Conservation (phyloP, 2,888 invertebrate genomes). For the Heliconius aoede region DNA sequence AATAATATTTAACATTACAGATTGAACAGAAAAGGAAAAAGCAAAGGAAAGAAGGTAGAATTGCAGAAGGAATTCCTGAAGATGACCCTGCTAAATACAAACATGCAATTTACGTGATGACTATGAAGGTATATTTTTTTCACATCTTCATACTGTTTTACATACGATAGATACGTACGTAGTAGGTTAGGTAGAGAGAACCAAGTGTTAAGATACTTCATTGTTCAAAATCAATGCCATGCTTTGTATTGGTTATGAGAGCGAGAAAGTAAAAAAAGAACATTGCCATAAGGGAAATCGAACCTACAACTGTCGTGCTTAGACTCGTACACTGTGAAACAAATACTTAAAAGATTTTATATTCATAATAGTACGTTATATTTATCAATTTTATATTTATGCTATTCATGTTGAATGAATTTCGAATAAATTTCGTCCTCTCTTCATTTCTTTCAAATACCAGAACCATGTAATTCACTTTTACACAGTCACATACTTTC, state of each 20-base stretch:
- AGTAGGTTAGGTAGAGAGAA: too few species aligned
- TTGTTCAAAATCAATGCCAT: not conserved
- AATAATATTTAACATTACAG: conserved; percentile 74
- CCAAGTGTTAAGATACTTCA: not conserved
- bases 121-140: conserved; percentile 94
- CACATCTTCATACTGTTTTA: not conserved
- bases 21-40: conserved; percentile 97
- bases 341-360: too few species aligned
- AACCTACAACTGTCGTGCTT: too few species aligned
- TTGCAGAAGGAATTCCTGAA: conserved; percentile 90
- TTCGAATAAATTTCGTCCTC: too few species aligned
- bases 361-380: too few species aligned
- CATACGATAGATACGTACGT: not conserved
- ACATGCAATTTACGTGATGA: conserved; percentile 98
- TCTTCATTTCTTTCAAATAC: too few species aligned
- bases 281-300: too few species aligned
- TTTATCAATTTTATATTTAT: not conserved
- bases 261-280: not conserved
- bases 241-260: not conserved
- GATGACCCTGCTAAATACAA: conserved; percentile 93
- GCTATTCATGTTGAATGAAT: not conserved
- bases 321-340: too few species aligned
- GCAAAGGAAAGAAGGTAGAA: conserved; percentile 94
- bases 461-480: too few species aligned
- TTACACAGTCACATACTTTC: too few species aligned